A percentile compares a stretch with the other conserved stretches of the same genome.
phyloP scores from a whole-genome alignment of 2,797 vertebrate species.

The Toxotes lorentzi region DNA sequence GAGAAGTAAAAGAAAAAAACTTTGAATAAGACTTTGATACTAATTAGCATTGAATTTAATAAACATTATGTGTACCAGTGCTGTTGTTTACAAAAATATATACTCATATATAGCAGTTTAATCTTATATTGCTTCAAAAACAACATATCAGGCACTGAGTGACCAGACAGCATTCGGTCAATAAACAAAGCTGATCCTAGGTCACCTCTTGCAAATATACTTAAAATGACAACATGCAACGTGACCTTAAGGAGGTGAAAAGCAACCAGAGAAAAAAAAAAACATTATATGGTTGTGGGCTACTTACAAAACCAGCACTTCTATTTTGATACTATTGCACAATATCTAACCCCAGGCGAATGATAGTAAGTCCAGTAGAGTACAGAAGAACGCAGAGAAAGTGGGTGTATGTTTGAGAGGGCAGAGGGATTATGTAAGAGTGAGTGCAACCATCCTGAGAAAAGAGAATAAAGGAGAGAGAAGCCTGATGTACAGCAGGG shows the following conservation, averaged over 20 bases:
- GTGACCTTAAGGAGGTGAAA: background rate
- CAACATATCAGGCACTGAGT: too few species aligned
- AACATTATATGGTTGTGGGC: background rate
- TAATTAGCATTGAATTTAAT: background rate
- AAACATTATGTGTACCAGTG: background rate
- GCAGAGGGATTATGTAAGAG: conserved; percentile 67
- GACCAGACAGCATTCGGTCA: too few species aligned
- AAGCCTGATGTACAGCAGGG: conserved; percentile 10
- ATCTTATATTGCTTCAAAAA: too few species aligned
- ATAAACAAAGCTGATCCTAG: too few species aligned
- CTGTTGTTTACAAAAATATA: background rate
- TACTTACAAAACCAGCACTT: background rate
- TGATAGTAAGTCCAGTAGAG: conserved; percentile 28
- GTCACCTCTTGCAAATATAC: background rate
- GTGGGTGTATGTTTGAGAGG: conserved; percentile 62
- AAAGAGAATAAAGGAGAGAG: conserved; percentile 24
- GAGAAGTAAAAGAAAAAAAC: background rate
- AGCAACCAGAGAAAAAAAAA: background rate
- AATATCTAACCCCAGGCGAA: conserved; percentile 37
- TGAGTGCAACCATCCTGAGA: conserved; percentile 45
- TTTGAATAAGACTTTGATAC: too few species aligned
- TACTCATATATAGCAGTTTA: background rate
- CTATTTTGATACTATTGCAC: conserved; percentile 12
- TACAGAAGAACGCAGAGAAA: conserved; percentile 22
- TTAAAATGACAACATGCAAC: too few species aligned